A percentile compares a stretch with the other conserved stretches of the same genome.
These are phyloP conservation scores for Fragum whitleyi DNA, from an alignment of 2,888 invertebrate species.

Conservation along the genomic window DNA sequence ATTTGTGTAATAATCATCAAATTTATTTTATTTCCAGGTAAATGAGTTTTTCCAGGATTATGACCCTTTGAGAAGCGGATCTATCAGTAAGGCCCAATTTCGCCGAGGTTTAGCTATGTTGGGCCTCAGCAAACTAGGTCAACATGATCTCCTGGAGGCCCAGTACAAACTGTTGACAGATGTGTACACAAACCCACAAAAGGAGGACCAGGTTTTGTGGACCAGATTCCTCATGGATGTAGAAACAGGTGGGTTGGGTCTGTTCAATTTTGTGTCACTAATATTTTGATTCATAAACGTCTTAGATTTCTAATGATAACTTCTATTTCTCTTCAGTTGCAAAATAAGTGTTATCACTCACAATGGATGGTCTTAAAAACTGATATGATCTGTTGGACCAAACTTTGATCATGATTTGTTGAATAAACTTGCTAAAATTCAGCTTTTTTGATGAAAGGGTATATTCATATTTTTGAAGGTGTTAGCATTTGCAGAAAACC, in stretches of 20 bases:
- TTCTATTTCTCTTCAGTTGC: no score
- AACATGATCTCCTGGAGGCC: slow-evolving; percentile 81
- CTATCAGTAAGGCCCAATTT: slow-evolving; percentile 83
- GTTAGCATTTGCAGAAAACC: no score
- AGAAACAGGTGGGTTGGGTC: slow-evolving; percentile 82
- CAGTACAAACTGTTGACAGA: slow-evolving; percentile 81
- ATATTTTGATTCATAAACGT: no score
- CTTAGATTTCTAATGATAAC: no score
- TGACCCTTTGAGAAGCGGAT: slow-evolving; percentile 83
- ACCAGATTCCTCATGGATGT: slow-evolving; percentile 82
- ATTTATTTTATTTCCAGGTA: slow-evolving; percentile 70
- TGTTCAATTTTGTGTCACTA: background rate
- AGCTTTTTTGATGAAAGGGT: no score
- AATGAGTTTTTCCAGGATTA: slow-evolving; percentile 84
- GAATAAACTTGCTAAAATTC: no score
- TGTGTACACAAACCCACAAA: slow-evolving; percentile 79
- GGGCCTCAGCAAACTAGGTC: slow-evolving; percentile 83
- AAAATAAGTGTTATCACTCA: no score
- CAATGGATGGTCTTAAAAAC: no score
- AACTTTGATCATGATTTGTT: no score
- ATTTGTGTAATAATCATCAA: no score
- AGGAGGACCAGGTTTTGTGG: slow-evolving; percentile 82
- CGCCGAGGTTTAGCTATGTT: slow-evolving; percentile 81
- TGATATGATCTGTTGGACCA: no score
- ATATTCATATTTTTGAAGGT: no score